phyloP scores from a whole-genome alignment of 2,113 vertebrate species.

The Vanacampus margaritifer region DNA sequence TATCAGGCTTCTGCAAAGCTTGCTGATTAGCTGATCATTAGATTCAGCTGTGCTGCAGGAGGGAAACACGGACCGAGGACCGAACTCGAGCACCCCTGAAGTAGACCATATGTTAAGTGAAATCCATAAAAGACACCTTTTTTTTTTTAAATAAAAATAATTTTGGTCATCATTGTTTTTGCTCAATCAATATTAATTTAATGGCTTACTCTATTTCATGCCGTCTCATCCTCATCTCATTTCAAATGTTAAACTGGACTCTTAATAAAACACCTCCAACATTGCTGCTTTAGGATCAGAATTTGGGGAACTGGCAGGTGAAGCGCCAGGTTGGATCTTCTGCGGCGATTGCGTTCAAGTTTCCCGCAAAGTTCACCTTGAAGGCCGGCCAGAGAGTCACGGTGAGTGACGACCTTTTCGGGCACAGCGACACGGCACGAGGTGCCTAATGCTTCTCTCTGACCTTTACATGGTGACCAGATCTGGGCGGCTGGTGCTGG shows the following conservation, averaged over 20 bases:
- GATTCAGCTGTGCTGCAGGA: too few species aligned
- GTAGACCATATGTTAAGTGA: too few species aligned
- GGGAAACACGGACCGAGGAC: too few species aligned
- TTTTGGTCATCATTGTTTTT: too few species aligned
- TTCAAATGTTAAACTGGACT: neutral
- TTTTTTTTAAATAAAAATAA: too few species aligned
- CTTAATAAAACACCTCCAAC: neutral
- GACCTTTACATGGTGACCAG: conserved; percentile 43
- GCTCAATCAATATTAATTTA: too few species aligned
- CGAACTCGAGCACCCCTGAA: too few species aligned
- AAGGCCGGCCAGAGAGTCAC: conserved; percentile 89
- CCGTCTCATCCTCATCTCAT: neutral
- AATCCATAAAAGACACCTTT: too few species aligned
- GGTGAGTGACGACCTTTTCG: conserved; percentile 65
- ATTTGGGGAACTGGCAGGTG: conserved; percentile 91
- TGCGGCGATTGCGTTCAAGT: conserved; percentile 80
- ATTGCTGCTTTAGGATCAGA: conserved; percentile 80
- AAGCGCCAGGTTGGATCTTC: conserved; percentile 86
- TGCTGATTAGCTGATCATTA: too few species aligned
- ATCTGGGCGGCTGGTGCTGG: conserved; percentile 89
- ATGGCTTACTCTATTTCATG: neutral
- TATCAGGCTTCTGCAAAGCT: too few species aligned
- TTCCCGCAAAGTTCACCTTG: conserved; percentile 86
- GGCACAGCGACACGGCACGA: neutral
- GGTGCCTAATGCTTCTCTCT: neutral